Conservation (phyloP, 2,888 invertebrate species). For the Lottia gigantea region DNA sequence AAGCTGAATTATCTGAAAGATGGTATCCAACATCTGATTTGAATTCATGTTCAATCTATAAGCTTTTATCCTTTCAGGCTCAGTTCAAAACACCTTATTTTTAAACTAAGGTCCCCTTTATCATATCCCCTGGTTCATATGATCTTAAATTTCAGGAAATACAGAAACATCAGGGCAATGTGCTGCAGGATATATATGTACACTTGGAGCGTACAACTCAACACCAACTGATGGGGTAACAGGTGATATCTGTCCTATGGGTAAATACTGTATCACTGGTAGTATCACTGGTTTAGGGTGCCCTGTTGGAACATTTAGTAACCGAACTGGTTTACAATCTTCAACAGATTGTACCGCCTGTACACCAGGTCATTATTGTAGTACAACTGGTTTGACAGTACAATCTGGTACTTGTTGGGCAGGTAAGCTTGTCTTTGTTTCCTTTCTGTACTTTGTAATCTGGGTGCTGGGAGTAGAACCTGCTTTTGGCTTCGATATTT, state of each 20-base stretch:
- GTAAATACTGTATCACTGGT: constrained; percentile 55
- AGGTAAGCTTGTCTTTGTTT: constrained; percentile 41
- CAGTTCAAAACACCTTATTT: no score
- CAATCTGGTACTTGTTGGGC: constrained; percentile 61
- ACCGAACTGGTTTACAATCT: constrained; percentile 45
- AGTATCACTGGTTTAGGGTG: constrained; percentile 57
- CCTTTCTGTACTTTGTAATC: not conserved
- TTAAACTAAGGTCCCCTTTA: no score
- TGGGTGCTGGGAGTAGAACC: not conserved
- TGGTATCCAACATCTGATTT: no score
- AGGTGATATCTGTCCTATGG: constrained; percentile 59
- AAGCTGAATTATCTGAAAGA: no score
- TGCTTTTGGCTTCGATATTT: not conserved
- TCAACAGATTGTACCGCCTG: constrained; percentile 55
- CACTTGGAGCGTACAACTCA: constrained; percentile 51
- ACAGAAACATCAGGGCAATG: constrained; percentile 55
- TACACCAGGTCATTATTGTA: constrained; percentile 61
- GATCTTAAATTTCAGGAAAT: constrained; percentile 49
- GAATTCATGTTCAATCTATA: no score
- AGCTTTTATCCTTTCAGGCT: no score
- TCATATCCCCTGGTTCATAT: no score
- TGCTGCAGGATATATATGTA: constrained; percentile 58
- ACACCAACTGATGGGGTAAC: constrained; percentile 60
- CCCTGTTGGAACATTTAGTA: constrained; percentile 60
- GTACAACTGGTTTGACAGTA: constrained; percentile 53